Percentiles rank a stretch among this genome's conserved stretches.
phyloP scores from a whole-genome alignment of 2,888 invertebrate genomes.

The Seira ritae region DNA sequence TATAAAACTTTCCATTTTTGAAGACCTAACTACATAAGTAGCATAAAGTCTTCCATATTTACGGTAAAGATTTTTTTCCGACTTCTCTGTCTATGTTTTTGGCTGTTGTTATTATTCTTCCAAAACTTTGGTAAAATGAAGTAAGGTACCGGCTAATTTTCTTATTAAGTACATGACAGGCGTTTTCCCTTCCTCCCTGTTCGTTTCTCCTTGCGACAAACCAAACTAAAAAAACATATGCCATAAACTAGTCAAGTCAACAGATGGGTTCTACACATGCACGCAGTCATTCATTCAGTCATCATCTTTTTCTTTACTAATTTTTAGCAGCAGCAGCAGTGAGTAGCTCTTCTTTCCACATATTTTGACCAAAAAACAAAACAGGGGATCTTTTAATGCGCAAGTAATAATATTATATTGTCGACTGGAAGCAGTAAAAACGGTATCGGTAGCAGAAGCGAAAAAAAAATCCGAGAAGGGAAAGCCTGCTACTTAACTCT shows the following conservation, averaged over 20 bases:
- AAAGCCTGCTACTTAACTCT: not conserved
- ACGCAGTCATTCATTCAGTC: conserved; percentile 32
- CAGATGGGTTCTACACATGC: conserved; percentile 62
- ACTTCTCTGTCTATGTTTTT: conserved; percentile 11
- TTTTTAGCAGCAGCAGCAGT: not conserved
- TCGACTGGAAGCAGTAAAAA: conserved; percentile 4
- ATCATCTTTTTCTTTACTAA: conserved; percentile 21
- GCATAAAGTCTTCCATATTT: too few species aligned
- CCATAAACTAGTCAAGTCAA: conserved; percentile 56
- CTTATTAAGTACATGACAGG: conserved; percentile 53
- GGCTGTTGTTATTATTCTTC: not conserved
- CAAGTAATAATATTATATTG: conserved; percentile 5
- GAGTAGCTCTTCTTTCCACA: not conserved
- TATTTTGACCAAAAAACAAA: conserved; percentile 15
- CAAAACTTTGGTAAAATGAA: conserved; percentile 16
- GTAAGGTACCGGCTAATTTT: conserved; percentile 44
- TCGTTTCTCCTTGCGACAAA: conserved; percentile 43
- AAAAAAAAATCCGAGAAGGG: not conserved
- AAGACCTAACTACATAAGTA: too few species aligned
- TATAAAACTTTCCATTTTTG: too few species aligned
- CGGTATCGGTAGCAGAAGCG: not conserved
- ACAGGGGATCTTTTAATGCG: not conserved
- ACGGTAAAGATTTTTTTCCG: conserved; percentile 27
- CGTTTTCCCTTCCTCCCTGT: conserved; percentile 36
- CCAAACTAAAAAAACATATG: conserved; percentile 51